phyloP scores from a whole-genome alignment of 2,888 invertebrate genomes.

The Nemotelus pantherinus region DNA sequence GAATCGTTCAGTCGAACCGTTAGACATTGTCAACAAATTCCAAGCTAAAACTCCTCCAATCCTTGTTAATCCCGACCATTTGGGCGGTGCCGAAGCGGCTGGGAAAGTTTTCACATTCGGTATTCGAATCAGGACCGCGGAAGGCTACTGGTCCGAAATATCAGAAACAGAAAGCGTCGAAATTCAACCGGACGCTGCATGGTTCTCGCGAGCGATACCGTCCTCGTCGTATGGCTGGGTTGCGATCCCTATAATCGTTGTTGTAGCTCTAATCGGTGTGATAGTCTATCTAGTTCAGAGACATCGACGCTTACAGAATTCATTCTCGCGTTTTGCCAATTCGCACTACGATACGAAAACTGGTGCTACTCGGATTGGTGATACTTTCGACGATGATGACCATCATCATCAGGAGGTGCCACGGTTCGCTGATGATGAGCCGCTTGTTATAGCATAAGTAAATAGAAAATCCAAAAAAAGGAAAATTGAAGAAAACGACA shows the following conservation, averaged over 20 bases:
- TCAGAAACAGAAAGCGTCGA: slow-evolving; percentile 54
- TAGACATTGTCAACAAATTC: slow-evolving; percentile 61
- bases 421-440: slow-evolving; percentile 92
- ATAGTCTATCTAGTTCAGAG: slow-evolving; percentile 73
- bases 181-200: slow-evolving; percentile 53
- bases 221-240: slow-evolving; percentile 59
- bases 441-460: slow-evolving; percentile 85
- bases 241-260: slow-evolving; percentile 69
- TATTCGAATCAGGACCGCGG: slow-evolving; percentile 70
- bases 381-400: slow-evolving; percentile 76
- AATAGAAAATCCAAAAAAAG: background rate
- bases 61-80: slow-evolving; percentile 52
- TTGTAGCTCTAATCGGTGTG: slow-evolving; percentile 67
- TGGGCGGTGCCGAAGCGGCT: slow-evolving; percentile 67
- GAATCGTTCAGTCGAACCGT: slow-evolving; percentile 63
- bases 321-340: slow-evolving; percentile 83
- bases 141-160: slow-evolving; percentile 55
- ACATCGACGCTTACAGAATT: slow-evolving; percentile 78
- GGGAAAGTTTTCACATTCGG: slow-evolving; percentile 71
- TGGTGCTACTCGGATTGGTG: slow-evolving; percentile 85
- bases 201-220: slow-evolving; percentile 51
- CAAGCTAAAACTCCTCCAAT: slow-evolving; percentile 67
- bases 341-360: slow-evolving; percentile 87
- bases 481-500: background rate
- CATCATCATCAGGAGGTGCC: slow-evolving; percentile 89